Percentiles rank a stretch among this genome's conserved stretches.
Conservation (phyloP, 2,888 invertebrate species). For the Temnothorax rugatulus region DNA sequence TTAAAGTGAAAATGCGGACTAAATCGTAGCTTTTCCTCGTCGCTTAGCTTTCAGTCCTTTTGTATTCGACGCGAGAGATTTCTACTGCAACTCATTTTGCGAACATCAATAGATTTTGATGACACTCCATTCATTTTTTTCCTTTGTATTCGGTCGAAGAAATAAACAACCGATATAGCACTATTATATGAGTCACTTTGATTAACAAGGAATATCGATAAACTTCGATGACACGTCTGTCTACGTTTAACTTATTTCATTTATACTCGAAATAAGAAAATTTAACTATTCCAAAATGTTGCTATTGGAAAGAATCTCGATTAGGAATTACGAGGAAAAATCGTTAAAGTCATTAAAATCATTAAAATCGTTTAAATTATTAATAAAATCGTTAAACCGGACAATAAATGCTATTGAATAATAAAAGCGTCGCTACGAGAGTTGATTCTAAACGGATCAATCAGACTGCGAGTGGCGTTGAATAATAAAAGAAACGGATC, state of each 20-base stretch:
- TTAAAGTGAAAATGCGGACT: slow-evolving; percentile 1
- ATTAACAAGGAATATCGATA: slow-evolving; percentile 22
- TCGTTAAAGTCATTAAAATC: background rate
- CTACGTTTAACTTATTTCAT: background rate
- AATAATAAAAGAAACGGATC: slow-evolving; percentile 19
- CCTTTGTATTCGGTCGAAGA: background rate
- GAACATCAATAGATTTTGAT: background rate
- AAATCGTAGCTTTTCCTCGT: background rate
- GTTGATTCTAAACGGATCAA: background rate
- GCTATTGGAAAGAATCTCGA: background rate
- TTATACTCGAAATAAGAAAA: background rate
- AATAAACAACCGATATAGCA: background rate
- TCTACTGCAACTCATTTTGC: background rate
- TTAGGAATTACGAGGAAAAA: background rate
- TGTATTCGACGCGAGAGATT: background rate
- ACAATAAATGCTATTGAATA: background rate
- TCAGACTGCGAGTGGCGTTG: background rate
- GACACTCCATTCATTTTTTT: background rate
- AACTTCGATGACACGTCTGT: background rate
- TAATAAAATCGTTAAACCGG: background rate
- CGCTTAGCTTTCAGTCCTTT: background rate
- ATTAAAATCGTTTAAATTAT: background rate
- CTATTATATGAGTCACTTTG: slow-evolving; percentile 25
- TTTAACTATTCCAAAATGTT: background rate
- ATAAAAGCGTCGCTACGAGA: background rate